phyloP scores from a whole-genome alignment of 2,797 vertebrate species.

The Centropyge bicolor region DNA sequence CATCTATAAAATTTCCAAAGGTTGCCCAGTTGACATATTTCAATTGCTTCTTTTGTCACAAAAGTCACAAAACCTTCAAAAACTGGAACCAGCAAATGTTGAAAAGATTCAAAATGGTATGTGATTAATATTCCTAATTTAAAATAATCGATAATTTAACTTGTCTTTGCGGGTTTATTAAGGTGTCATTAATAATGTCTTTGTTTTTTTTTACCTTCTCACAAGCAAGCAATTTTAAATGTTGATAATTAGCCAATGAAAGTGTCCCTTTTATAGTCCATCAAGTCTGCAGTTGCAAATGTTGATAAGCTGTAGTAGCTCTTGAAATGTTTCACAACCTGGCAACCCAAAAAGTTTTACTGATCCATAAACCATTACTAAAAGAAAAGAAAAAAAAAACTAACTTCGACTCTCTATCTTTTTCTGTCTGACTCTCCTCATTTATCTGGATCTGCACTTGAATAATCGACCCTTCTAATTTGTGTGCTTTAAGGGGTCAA shows the following conservation, averaged over 20 bases:
- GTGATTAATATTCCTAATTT: no score
- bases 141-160: no score
- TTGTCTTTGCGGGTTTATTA: no score
- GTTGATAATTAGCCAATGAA: neutral
- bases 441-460: constrained; percentile 11
- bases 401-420: neutral
- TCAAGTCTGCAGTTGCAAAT: neutral
- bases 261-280: neutral
- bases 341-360: constrained; percentile 8
- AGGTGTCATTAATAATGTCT: neutral
- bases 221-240: neutral
- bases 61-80: no score
- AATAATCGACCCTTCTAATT: constrained; percentile 62
- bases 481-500: constrained; percentile 65
- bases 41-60: no score
- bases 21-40: no score
- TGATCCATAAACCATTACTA: neutral
- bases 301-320: neutral
- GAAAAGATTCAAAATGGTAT: no score
- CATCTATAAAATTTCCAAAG: no score
- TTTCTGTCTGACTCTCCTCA: neutral
- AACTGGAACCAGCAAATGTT: no score
- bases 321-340: neutral
- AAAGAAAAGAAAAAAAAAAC: neutral
- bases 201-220: neutral